These are phyloP conservation scores for Pteropus rufus DNA, from an alignment of 2,797 vertebrate genomes.

Conservation along the genomic window DNA sequence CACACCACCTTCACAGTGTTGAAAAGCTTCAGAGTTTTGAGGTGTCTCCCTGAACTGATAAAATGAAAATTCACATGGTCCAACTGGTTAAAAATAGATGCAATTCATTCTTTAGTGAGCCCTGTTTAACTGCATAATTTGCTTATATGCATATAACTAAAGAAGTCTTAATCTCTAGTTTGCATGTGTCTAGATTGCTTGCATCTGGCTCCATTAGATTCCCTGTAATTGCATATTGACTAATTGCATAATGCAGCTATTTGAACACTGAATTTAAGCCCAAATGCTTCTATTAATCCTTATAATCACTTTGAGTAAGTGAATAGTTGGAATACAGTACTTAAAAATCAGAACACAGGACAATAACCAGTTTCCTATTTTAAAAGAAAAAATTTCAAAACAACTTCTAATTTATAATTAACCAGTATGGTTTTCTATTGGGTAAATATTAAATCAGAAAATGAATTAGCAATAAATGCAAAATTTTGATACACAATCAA, in stretches of 20 bases:
- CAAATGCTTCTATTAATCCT: slow-evolving; percentile 75
- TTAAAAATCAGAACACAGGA: slow-evolving; percentile 41
- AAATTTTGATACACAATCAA: slow-evolving; percentile 25
- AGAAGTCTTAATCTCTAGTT: slow-evolving; percentile 58
- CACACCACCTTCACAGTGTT: neutral
- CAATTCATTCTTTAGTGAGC: slow-evolving; percentile 37
- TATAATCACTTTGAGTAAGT: slow-evolving; percentile 79
- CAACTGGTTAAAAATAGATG: slow-evolving; percentile 42
- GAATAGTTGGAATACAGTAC: slow-evolving; percentile 76
- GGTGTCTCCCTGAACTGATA: neutral
- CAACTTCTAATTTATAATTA: slow-evolving; percentile 42
- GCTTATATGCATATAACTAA: slow-evolving; percentile 53
- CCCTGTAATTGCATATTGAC: slow-evolving; percentile 80
- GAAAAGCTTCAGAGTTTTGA: slow-evolving; percentile 18
- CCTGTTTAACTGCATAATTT: slow-evolving; percentile 58
- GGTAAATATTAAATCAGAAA: slow-evolving; percentile 45
- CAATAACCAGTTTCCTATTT: slow-evolving; percentile 32
- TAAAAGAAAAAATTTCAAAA: slow-evolving; percentile 33
- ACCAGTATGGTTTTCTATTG: neutral
- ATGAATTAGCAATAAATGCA: slow-evolving; percentile 13
- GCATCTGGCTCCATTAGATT: slow-evolving; percentile 80
- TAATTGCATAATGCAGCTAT: slow-evolving; percentile 79
- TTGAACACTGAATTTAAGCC: slow-evolving; percentile 76
- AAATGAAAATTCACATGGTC: slow-evolving; percentile 50
- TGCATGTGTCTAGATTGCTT: slow-evolving; percentile 44